Percentiles rank a stretch among this genome's conserved stretches.
These are phyloP conservation scores for Poeciliopsis prolifica DNA, from an alignment of 2,113 vertebrate species.

Conservation along the genomic window DNA sequence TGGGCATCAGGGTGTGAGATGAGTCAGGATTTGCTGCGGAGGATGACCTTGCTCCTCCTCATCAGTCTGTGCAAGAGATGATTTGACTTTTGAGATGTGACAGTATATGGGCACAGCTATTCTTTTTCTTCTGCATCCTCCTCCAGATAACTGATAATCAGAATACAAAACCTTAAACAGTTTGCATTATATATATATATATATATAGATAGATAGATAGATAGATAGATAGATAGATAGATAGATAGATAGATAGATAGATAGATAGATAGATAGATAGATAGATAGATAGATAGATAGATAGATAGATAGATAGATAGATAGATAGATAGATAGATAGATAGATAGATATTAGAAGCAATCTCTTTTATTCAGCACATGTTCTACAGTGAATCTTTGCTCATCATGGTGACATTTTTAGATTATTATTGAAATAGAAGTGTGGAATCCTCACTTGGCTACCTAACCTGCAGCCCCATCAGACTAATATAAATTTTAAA, in stretches of 20 bases:
- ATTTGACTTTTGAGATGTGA: constrained; percentile 60
- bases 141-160: constrained; percentile 45
- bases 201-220: too few relatives aligned
- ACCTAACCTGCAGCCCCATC: constrained; percentile 56
- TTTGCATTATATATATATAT: constrained; percentile 27
- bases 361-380: constrained; percentile 31
- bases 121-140: constrained; percentile 37
- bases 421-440: constrained; percentile 47
- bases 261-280: too few relatives aligned
- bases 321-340: too few relatives aligned
- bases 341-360: too few relatives aligned
- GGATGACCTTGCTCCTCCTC: constrained; percentile 67
- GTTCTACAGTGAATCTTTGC: constrained; percentile 21
- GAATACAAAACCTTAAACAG: constrained; percentile 64
- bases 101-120: constrained; percentile 40
- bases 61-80: constrained; percentile 36
- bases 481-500: constrained; percentile 58
- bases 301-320: too few relatives aligned
- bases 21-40: constrained; percentile 63
- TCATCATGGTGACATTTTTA: constrained; percentile 29
- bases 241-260: too few relatives aligned
- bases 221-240: too few relatives aligned
- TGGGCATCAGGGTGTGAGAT: constrained; percentile 54
- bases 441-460: constrained; percentile 56
- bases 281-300: too few relatives aligned